These are phyloP conservation scores for Rhamphomyia laevipes DNA, from an alignment of 2,888 invertebrate species.

Conservation along the genomic window DNA sequence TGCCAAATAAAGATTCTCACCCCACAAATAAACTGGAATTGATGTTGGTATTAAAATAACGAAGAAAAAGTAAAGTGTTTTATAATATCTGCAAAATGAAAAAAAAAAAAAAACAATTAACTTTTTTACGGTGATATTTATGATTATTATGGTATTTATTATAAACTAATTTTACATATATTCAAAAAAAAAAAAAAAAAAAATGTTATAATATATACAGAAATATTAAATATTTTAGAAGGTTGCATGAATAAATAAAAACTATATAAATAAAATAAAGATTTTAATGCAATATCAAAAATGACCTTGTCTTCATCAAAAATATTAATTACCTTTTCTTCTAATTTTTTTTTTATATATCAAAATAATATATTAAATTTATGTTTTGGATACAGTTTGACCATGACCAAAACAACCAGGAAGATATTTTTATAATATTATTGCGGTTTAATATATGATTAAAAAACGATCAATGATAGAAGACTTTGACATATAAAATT, in stretches of 20 bases:
- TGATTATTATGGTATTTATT: too few species aligned
- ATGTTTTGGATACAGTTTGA: neutral
- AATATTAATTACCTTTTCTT: too few species aligned
- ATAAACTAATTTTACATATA: neutral
- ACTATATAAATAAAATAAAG: too few species aligned
- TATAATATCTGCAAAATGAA: conserved; percentile 43
- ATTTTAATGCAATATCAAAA: too few species aligned
- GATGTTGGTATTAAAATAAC: conserved; percentile 45
- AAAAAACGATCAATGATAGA: too few species aligned
- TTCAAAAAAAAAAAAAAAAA: neutral
- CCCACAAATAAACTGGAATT: conserved; percentile 51
- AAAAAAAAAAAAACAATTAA: neutral
- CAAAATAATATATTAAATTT: too few species aligned
- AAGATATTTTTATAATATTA: neutral
- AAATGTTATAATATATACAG: neutral
- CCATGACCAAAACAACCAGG: neutral
- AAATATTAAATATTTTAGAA: too few species aligned
- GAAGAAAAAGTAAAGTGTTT: conserved; percentile 41
- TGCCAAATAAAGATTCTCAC: conserved; percentile 45
- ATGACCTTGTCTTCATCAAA: too few species aligned
- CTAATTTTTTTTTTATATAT: too few species aligned
- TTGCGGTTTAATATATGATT: too few species aligned
- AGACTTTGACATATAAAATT: too few species aligned
- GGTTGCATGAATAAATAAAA: too few species aligned
- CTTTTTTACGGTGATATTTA: neutral